Conservation (phyloP, 64 coral and sea anemone genomes). For the Montipora cactus region DNA sequence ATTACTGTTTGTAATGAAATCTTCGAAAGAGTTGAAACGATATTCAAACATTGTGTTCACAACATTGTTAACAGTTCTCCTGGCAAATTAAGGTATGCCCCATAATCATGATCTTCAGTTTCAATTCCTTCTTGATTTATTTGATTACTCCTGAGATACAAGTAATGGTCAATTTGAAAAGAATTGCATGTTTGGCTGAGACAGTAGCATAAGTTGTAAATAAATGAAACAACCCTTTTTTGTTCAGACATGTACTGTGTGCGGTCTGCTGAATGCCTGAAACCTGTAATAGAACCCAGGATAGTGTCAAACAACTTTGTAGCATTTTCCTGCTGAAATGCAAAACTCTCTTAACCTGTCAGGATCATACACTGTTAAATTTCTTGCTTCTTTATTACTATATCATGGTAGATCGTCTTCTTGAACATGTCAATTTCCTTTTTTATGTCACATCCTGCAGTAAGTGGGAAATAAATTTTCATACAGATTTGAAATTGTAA, state of each 20-base stretch:
- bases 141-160: neutral
- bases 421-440: slow-evolving; percentile 40
- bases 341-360: slow-evolving; percentile 52
- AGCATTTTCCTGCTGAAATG: neutral
- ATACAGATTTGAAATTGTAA: neutral
- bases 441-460: slow-evolving; percentile 36
- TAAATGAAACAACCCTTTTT: neutral
- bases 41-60: slow-evolving; percentile 17
- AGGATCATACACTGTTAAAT: slow-evolving; percentile 23
- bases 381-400: slow-evolving; percentile 5
- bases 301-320: slow-evolving; percentile 45
- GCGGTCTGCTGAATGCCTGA: slow-evolving; percentile 40
- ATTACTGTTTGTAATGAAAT: neutral
- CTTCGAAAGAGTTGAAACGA: slow-evolving; percentile 60
- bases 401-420: slow-evolving; percentile 10
- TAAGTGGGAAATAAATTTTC: neutral
- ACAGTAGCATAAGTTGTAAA: slow-evolving; percentile 58
- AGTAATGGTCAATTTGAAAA: neutral
- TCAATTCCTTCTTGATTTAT: slow-evolving; percentile 1
- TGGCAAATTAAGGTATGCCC: neutral
- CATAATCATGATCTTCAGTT: neutral
- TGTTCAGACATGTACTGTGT: neutral
- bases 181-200: neutral
- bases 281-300: slow-evolving; percentile 11
- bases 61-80: neutral